Percentiles rank a stretch among this genome's conserved stretches.
Evolutionary conservation across 2,113 vertebrate genomes (phyloP).

Genomic region (Marmota monax): DNA sequence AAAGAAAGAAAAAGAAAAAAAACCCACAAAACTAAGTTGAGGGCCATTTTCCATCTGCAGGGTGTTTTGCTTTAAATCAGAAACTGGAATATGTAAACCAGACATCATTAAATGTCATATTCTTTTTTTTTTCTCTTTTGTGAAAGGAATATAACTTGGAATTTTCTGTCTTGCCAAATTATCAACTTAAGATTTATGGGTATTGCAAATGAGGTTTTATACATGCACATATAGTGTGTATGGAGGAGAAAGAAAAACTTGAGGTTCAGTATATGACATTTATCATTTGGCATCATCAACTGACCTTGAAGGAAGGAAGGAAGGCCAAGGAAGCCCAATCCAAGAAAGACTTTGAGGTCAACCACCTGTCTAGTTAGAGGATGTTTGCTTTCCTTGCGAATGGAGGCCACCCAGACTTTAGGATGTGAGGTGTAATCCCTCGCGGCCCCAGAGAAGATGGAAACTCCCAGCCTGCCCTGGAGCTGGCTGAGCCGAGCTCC

Average conservation of each 20-base stretch:
- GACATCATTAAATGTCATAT: background rate
- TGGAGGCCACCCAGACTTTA: background rate
- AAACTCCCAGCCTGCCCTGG: background rate
- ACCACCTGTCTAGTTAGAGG: background rate
- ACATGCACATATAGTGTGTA: background rate
- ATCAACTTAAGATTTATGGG: background rate
- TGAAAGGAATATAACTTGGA: background rate
- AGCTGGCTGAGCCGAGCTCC: background rate
- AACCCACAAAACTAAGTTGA: background rate
- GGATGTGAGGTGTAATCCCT: background rate
- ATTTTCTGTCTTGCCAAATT: slow-evolving; percentile 17
- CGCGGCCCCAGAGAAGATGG: background rate
- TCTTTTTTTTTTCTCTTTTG: background rate
- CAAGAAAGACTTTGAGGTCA: background rate
- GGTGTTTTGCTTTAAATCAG: background rate
- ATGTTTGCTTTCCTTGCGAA: background rate
- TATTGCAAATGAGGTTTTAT: background rate
- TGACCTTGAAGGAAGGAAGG: background rate
- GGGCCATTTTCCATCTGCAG: background rate
- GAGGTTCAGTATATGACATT: background rate
- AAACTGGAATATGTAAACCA: slow-evolving; percentile 11
- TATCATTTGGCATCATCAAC: background rate
- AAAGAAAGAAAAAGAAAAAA: too few relatives aligned
- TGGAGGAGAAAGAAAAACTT: background rate
- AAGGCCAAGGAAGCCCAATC: background rate